These are phyloP conservation scores for Arrhopalites spinosus DNA, from an alignment of 2,888 invertebrate genomes.

Conservation along the genomic window DNA sequence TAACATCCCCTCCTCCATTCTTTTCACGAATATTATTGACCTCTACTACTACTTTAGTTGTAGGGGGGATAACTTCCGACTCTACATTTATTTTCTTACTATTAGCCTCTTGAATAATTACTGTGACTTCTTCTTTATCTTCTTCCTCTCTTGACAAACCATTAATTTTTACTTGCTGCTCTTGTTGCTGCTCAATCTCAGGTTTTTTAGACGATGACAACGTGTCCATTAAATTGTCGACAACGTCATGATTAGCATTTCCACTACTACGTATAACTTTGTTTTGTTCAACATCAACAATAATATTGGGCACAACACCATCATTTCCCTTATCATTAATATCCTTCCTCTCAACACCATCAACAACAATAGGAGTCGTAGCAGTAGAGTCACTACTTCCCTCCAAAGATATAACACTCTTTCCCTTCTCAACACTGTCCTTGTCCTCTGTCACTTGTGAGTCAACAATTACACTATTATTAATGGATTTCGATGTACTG, in stretches of 20 bases:
- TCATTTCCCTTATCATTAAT: slow-evolving; percentile 3
- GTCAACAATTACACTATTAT: slow-evolving; percentile 9
- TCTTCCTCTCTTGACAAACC: not conserved
- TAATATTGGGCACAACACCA: not conserved
- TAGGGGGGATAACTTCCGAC: not conserved
- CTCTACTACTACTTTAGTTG: too few species aligned
- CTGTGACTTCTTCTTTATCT: not conserved
- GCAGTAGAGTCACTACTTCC: not conserved
- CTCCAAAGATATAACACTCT: slow-evolving; percentile 1
- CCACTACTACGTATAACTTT: not conserved
- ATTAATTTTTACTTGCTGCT: slow-evolving; percentile 2
- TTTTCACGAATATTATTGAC: not conserved
- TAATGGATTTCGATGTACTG: not conserved
- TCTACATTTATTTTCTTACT: too few species aligned
- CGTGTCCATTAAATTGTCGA: not conserved
- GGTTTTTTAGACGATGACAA: not conserved
- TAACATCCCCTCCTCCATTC: not conserved
- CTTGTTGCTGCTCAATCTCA: slow-evolving; percentile 3
- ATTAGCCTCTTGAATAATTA: slow-evolving; percentile 3
- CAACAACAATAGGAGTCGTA: not conserved
- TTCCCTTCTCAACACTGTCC: not conserved
- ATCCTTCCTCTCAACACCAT: too few species aligned
- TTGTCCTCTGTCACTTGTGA: not conserved
- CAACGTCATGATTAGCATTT: not conserved
- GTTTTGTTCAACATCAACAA: not conserved